A percentile compares a stretch with the other conserved stretches of the same genome.
Evolutionary conservation across 2,888 invertebrate species (phyloP).

Genomic region (Schizaphis graminum): DNA sequence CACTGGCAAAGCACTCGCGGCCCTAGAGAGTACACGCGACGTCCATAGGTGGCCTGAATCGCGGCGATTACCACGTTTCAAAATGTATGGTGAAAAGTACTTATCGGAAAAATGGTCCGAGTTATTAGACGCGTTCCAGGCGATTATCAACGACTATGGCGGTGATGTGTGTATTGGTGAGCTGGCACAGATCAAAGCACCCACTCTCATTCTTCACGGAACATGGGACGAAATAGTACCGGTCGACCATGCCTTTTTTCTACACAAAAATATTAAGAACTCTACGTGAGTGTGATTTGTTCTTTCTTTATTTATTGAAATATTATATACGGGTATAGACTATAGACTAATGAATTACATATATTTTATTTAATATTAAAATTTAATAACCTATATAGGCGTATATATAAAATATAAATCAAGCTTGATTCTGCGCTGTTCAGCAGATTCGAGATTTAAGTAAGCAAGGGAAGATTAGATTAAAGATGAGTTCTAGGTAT

Average conservation of each 20-base stretch:
- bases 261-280: constrained; percentile 78
- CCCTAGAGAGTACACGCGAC: constrained; percentile 79
- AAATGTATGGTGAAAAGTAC: constrained; percentile 81
- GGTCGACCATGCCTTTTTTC: constrained; percentile 80
- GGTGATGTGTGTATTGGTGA: constrained; percentile 82
- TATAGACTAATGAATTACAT: too few relatives aligned
- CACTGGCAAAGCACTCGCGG: constrained; percentile 77
- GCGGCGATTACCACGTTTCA: constrained; percentile 75
- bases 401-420: too few relatives aligned
- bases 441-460: too few relatives aligned
- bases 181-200: constrained; percentile 78
- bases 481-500: too few relatives aligned
- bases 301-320: not conserved
- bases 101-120: constrained; percentile 79
- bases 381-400: too few relatives aligned
- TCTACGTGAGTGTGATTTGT: constrained; percentile 75
- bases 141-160: constrained; percentile 75
- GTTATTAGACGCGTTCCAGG: constrained; percentile 79
- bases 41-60: constrained; percentile 82
- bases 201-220: constrained; percentile 87
- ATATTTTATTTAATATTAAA: too few relatives aligned
- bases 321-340: too few relatives aligned
- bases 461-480: too few relatives aligned
- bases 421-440: too few relatives aligned
- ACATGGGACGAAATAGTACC: constrained; percentile 85